Evolutionary conservation across 2,888 invertebrate species (phyloP).

Genomic region (Didymodactylos carnosus): DNA sequence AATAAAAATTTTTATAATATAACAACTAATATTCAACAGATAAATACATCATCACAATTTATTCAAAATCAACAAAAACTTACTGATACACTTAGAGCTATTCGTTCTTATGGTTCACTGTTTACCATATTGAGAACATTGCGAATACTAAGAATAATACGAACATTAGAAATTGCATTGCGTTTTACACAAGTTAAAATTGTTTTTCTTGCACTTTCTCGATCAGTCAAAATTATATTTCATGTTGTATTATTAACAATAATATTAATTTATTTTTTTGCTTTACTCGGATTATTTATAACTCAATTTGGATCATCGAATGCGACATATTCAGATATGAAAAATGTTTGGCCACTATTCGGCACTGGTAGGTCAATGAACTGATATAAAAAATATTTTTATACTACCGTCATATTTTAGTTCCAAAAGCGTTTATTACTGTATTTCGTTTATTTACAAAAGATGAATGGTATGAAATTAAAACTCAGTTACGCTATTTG

Average conservation of each 20-base stretch:
- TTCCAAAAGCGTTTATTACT: neutral
- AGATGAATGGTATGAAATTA: neutral
- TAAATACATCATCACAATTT: neutral
- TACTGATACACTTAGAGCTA: neutral
- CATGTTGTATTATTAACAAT: neutral
- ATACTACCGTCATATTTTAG: neutral
- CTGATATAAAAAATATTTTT: neutral
- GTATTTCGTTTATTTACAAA: neutral
- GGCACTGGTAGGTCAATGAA: neutral
- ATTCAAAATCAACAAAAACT: neutral
- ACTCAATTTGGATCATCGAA: neutral
- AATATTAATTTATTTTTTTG: neutral
- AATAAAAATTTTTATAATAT: neutral
- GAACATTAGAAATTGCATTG: neutral
- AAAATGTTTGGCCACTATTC: neutral
- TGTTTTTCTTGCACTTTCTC: neutral
- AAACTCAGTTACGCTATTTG: neutral
- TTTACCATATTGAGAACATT: neutral
- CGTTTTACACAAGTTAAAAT: neutral
- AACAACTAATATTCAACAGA: too few species aligned
- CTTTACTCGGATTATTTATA: neutral
- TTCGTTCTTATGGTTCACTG: neutral
- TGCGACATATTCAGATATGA: neutral
- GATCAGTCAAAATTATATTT: neutral
- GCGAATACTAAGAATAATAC: neutral